Base-by-base conservation (phyloP, 2,113 vertebrate genomes). In the Rhipidura dahli region DNA sequence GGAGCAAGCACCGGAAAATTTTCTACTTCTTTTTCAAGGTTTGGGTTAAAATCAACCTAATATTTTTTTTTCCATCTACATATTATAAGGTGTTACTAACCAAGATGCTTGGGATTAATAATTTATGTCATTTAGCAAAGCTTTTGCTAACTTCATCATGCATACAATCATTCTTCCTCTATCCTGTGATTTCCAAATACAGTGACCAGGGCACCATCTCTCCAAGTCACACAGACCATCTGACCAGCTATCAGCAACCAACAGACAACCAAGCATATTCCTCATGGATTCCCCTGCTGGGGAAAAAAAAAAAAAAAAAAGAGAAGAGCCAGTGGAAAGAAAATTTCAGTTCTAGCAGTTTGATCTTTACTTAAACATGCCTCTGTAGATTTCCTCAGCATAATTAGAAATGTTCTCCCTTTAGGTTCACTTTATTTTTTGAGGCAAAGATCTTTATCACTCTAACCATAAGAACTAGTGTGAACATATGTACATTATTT, bases 201-300 rank as follows among this genome's bases (percentile, higher is more conserved):
- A 68, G 44, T 14, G 70, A 73, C 0, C 0, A 71, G 22, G 51
- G 35, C 51, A 59, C 8, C 2, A 1, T 39, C 60, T 18, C 33
- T 83, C 13, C 45, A 79, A 26, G n/a, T 50, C 59, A 47, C 40
- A 39, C 1, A 42, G 35, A 45, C 28, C 35, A 31, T n/a, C 28
- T 82, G 37, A 68, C 35, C 35, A 54, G 6, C 20, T 89, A 35
- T 42, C 68, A 86, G 40, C 40, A 72, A 18, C 3, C n/a, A 64
- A 71, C 3, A 53, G 44, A 50, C 9, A 60, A 23, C 22, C 54
- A 83, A 68, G 57, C 30, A 86, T 83, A 77, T 64, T 64, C 20
- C 21, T 71, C 26, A 35, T 1, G 0, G 11, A 44, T 42, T 93
- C 70, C 57, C 37, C 30, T 15, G 3, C 28, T 13, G 24, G 13